phyloP scores from a whole-genome alignment of 2,888 invertebrate species.

The Pristionchus japonicus region DNA sequence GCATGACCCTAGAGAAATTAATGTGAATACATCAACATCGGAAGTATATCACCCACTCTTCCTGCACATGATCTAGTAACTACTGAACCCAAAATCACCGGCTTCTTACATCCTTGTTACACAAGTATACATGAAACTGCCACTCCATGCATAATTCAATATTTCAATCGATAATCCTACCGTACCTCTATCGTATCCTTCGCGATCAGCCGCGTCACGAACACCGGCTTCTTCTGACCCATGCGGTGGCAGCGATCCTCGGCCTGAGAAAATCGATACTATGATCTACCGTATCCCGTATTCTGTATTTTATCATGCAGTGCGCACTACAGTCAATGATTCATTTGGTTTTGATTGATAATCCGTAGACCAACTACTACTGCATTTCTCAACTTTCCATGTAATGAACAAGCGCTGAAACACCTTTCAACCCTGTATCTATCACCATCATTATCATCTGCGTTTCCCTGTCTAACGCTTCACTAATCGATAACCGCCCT shows the following conservation, averaged over 20 bases:
- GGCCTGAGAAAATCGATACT: conserved; percentile 80
- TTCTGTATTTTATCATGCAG: too few species aligned
- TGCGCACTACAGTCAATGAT: too few species aligned
- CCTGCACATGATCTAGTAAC: not conserved
- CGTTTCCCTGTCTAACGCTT: too few species aligned
- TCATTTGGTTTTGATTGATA: too few species aligned
- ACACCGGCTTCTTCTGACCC: conserved; percentile 79
- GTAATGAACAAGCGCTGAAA: too few species aligned
- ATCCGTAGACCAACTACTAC: too few species aligned
- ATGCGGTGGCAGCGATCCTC: conserved; percentile 82
- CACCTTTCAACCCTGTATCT: not conserved
- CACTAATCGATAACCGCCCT: not conserved
- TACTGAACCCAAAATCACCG: not conserved
- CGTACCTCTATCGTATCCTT: conserved; percentile 82
- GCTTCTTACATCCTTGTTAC: too few species aligned
- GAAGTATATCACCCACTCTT: too few species aligned
- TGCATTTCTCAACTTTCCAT: too few species aligned
- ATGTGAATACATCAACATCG: too few species aligned
- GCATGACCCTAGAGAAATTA: too few species aligned
- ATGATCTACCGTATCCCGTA: not conserved
- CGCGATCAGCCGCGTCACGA: conserved; percentile 87
- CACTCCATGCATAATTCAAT: not conserved
- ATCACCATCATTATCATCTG: not conserved
- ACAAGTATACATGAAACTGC: too few species aligned
- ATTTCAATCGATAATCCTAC: not conserved